Base-by-base conservation (phyloP, 1,140 invertebrate genomes). In the Caligus rogercresseyi region DNA sequence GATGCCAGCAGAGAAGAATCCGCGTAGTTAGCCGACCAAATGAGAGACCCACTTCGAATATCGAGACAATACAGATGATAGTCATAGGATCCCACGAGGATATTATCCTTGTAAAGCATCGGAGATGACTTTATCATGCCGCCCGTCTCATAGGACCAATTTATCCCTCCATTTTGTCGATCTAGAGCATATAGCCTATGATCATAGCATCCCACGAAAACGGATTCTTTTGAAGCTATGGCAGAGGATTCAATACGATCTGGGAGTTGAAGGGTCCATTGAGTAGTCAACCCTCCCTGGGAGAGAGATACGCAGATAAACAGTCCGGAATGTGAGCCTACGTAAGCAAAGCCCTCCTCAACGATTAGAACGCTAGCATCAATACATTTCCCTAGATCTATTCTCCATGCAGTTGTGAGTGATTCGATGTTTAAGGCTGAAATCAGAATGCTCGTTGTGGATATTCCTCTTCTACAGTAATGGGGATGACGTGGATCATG, bases 371-470 rank as follows among this genome's bases (percentile, higher is more conserved):
- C 20, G 16, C 20, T 26, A 1, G 57, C 57, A 43, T 60, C 57
- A 25, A 60, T 60, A 31, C 57, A 60, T 60, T 60, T 60, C 57
- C 51, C 26, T 11, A 60, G n/a, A 60, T 60, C 54, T 3, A 56
- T 25, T 13, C 2, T 56, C 54, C 54, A 56, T 20, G 3, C 24
- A 15, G 14, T 16, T 20, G 19, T 56, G n/a, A 2, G 2, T 1
- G 54, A 56, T 4, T 20, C 4, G 14, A 21, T n/a, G n/a, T n/a
- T n/a, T n/a, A n/a, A n/a, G n/a, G n/a, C n/a, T n/a, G n/a, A n/a
- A n/a, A n/a, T n/a, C n/a, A n/a, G n/a, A n/a, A n/a, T n/a, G n/a
- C n/a, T n/a, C n/a, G 3, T n/a, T 20, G 54, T 20, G 24, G 24
- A 56, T 1, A 18, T 16, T 58, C 23, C 23, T n/a, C 56, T 58